Conservation (phyloP, 2,113 vertebrate genomes). For the Nesogale talazaci region DNA sequence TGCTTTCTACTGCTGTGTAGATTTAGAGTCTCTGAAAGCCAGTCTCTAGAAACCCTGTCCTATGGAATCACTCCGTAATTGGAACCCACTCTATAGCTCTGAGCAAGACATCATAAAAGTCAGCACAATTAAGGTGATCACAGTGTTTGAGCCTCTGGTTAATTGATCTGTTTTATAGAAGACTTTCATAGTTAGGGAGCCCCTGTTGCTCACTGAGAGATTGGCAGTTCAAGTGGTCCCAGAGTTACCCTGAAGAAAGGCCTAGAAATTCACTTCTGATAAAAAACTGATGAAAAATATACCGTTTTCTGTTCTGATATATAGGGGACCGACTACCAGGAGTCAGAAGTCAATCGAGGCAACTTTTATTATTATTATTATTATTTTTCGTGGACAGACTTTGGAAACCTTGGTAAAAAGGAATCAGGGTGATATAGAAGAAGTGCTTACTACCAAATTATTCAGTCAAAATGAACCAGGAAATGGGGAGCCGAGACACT, state of each 20-base stretch:
- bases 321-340: neutral
- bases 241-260: neutral
- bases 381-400: neutral
- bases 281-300: neutral
- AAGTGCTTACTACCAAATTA: neutral
- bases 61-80: too few relatives aligned
- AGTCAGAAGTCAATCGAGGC: neutral
- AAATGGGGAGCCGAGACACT: neutral
- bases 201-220: neutral
- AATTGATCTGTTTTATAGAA: neutral
- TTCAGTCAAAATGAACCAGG: neutral
- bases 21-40: too few relatives aligned
- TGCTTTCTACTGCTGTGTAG: too few relatives aligned
- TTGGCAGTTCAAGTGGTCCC: neutral
- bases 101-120: neutral
- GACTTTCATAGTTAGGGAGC: neutral
- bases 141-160: neutral
- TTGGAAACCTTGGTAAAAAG: neutral
- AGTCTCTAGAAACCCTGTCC: too few relatives aligned
- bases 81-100: too few relatives aligned
- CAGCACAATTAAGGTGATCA: neutral
- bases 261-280: neutral
- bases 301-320: neutral
- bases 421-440: neutral
- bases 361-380: too few relatives aligned